Percentiles rank a stretch among this genome's conserved stretches.
These are phyloP conservation scores for Ariolimax columbianus DNA, from an alignment of 2,888 invertebrate genomes.

Conservation along the genomic window DNA sequence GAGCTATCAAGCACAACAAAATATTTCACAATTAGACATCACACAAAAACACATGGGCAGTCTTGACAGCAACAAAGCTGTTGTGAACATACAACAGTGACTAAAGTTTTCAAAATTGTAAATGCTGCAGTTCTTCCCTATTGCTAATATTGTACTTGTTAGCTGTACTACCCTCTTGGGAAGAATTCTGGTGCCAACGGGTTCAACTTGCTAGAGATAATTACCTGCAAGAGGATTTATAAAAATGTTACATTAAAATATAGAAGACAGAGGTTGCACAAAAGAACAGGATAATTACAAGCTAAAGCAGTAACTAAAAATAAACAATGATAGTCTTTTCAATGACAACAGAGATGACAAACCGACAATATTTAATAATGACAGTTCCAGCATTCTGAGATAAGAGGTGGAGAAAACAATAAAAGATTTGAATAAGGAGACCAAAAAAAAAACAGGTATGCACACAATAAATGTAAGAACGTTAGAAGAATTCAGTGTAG, in stretches of 20 bases:
- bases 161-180: slow-evolving; percentile 57
- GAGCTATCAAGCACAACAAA: background rate
- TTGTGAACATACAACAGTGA: background rate
- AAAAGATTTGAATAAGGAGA: no score
- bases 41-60: background rate
- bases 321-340: no score
- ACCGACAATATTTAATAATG: no score
- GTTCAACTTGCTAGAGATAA: slow-evolving; percentile 67
- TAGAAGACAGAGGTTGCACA: no score
- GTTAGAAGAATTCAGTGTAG: no score
- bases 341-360: no score
- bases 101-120: background rate
- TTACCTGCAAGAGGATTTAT: slow-evolving; percentile 61
- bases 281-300: no score
- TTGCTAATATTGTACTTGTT: slow-evolving; percentile 19
- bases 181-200: slow-evolving; percentile 76
- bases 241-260: background rate
- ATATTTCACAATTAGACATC: slow-evolving; percentile 2
- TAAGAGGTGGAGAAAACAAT: no score
- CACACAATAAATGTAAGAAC: no score
- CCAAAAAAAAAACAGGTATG: no score
- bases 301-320: no score
- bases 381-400: no score
- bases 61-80: slow-evolving; percentile 4
- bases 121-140: slow-evolving; percentile 4